Conservation (phyloP, 2,797 vertebrate genomes). For the Lepidocolaptes lacrymiger region DNA sequence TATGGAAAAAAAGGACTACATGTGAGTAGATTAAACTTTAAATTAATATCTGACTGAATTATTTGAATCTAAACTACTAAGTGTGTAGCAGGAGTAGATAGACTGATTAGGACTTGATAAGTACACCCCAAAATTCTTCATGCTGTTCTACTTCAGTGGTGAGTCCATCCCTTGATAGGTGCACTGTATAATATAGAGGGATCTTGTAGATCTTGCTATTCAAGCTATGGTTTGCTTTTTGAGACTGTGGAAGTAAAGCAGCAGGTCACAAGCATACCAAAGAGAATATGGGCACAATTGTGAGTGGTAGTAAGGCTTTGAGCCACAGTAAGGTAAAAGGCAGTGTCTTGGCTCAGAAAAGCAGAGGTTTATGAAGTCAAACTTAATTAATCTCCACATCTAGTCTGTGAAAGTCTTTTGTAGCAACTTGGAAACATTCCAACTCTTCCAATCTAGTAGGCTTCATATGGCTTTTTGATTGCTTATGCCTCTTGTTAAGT, state of each 20-base stretch:
- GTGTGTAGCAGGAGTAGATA: background rate
- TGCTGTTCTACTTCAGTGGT: background rate
- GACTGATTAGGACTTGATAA: background rate
- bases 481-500: background rate
- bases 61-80: background rate
- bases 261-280: background rate
- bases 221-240: background rate
- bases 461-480: background rate
- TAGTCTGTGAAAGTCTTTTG: background rate
- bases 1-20: slow-evolving; percentile 96
- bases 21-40: slow-evolving; percentile 78
- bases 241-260: background rate
- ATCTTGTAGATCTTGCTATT: background rate
- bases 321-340: background rate
- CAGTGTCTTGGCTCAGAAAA: background rate
- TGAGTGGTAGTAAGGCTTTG: background rate
- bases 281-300: background rate
- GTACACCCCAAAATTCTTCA: background rate
- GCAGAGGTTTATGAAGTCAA: background rate
- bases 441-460: background rate
- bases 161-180: background rate
- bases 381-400: background rate
- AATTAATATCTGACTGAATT: background rate
- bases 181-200: background rate
- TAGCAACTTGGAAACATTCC: background rate